Evolutionary conservation across 2,113 vertebrate genomes (phyloP).

Genomic region (Barnardius zonarius): DNA sequence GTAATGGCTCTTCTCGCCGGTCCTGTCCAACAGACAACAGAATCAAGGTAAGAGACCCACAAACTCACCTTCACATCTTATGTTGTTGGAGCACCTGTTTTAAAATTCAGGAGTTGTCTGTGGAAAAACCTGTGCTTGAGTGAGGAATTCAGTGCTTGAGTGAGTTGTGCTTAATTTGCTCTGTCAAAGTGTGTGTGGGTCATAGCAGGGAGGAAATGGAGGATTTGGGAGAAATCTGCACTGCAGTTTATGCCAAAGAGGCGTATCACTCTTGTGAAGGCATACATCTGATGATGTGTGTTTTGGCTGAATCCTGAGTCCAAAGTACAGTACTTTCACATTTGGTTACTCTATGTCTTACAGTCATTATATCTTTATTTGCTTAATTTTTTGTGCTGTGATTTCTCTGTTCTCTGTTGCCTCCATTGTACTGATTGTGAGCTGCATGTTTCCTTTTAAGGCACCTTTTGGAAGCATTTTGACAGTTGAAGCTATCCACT

Average conservation of each 20-base stretch:
- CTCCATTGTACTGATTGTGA: neutral
- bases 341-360: neutral
- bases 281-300: neutral
- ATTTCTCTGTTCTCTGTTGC: neutral
- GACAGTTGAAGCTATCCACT: neutral
- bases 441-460: neutral
- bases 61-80: neutral
- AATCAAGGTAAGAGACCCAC: conserved; percentile 57
- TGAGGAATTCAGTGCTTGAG: neutral
- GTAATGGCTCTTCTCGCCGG: conserved; percentile 53
- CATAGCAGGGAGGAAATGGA: neutral
- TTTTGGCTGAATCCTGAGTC: neutral
- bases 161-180: neutral
- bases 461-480: neutral
- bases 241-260: neutral
- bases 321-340: neutral
- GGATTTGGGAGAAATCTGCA: neutral
- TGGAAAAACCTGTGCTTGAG: neutral
- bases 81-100: neutral
- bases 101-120: neutral
- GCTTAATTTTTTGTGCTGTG: neutral
- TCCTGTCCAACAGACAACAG: conserved; percentile 16
- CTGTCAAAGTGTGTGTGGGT: neutral
- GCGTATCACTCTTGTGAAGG: neutral
- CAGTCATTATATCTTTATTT: neutral